A percentile compares a stretch with the other conserved stretches of the same genome.
These are phyloP conservation scores for Pyrrhura leucotis DNA, from an alignment of 2,797 vertebrate genomes.

Conservation along the genomic window DNA sequence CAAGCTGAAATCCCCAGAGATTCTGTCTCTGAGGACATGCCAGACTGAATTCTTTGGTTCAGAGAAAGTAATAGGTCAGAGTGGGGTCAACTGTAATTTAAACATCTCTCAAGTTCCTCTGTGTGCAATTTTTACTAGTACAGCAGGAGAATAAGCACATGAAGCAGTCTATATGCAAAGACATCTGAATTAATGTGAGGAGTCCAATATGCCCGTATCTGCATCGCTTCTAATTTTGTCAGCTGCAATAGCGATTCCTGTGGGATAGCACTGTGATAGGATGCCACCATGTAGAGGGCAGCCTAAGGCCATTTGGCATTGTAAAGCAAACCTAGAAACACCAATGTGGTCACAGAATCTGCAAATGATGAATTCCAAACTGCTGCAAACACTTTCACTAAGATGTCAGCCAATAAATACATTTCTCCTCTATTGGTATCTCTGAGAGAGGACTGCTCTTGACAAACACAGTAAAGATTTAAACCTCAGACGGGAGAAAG, in stretches of 20 bases:
- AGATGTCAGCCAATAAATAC: neutral
- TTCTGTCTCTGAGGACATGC: neutral
- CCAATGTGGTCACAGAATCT: neutral
- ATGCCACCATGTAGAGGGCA: neutral
- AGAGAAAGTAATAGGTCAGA: neutral
- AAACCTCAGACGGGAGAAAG: neutral
- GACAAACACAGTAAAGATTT: conserved; percentile 17
- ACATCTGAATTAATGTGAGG: neutral
- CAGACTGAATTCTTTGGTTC: neutral
- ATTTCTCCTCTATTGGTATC: neutral
- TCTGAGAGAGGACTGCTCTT: neutral
- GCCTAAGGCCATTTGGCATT: neutral
- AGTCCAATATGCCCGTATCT: neutral
- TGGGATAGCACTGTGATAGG: neutral
- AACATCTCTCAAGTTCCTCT: neutral
- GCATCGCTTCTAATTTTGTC: neutral
- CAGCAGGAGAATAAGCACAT: neutral
- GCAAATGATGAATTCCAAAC: neutral
- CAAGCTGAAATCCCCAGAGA: neutral
- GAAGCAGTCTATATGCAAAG: neutral
- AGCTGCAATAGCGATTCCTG: neutral
- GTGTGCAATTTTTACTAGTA: neutral
- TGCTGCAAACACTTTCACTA: neutral
- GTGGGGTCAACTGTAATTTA: neutral
- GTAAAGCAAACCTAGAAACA: neutral